Base-by-base conservation (phyloP, 2,113 vertebrate genomes). In the Excalfactoria chinensis region DNA sequence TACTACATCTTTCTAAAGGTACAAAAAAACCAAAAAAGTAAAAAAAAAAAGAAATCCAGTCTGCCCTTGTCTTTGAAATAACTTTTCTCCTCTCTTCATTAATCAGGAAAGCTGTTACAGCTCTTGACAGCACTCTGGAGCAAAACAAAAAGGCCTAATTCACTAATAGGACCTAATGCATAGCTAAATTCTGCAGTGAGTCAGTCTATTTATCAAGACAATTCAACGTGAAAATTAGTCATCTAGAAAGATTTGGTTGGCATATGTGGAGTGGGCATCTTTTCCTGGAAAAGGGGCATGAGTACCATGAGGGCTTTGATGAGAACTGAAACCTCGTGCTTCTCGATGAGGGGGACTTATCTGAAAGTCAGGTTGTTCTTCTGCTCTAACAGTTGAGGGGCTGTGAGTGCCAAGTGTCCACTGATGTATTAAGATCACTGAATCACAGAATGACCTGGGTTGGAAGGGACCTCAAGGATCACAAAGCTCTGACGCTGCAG, bases 171-270 rank as follows among this genome's bases (percentile, higher is more conserved):
- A 55, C 80, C 91, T 95, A 95, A 95, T 91, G 96, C 86, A 80
- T 63, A 89, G 96, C 95, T 95, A 96, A 96, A 94, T 95, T 95
- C 87, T 94, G 89, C 93, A 74, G 78, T 96, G 97, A 97, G 96
- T 96, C 96, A 97, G 89, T 91, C 94, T 95, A 95, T 97, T 97
- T 96, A 96, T 96, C 92, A 85, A 94, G 96, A 78, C 80, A 87
- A 95, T 93, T 96, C 95, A 91, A 86, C 80, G 81, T 97, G 96
- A 94, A 97, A 96, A 97, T 97, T 93, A 96, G 96, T 96, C 95
- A 93, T 88, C 95, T 86, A 81, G 93, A 96, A 94, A 74, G 67
- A 79, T n/a, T 51, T 83, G 74, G 90, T 78, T 95, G 92, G 91
- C 40, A 1, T 88, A 84, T 53, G 63, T 16, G 32, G 78, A 95